A percentile compares a stretch with the other conserved stretches of the same genome.
Conservation (phyloP, 2,113 vertebrate genomes). For the Istiophorus platypterus region DNA sequence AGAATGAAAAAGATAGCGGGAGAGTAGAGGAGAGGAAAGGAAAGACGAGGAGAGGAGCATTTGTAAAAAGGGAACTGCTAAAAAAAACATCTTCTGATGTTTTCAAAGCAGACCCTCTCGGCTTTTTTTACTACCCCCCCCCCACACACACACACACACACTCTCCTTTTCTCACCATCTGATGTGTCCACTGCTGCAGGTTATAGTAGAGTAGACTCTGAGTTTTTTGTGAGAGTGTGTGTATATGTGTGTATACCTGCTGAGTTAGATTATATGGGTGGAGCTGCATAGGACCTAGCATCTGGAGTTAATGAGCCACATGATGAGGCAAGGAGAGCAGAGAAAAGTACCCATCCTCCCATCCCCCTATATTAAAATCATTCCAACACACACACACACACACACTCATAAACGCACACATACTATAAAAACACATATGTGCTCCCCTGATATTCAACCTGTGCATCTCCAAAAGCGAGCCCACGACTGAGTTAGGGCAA, state of each 20-base stretch:
- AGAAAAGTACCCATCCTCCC: slow-evolving; percentile 31
- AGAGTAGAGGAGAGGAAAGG: slow-evolving; percentile 11
- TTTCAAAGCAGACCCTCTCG: slow-evolving; percentile 74
- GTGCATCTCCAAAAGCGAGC: slow-evolving; percentile 23
- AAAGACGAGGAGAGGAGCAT: slow-evolving; percentile 34
- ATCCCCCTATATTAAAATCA: slow-evolving; percentile 7
- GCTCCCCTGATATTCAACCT: slow-evolving; percentile 14
- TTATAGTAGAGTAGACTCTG: slow-evolving; percentile 50
- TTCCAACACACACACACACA: slow-evolving; percentile 6
- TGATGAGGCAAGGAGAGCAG: slow-evolving; percentile 55
- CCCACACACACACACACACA: slow-evolving; percentile 1
- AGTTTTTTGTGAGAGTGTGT: slow-evolving; percentile 20
- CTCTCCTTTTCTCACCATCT: slow-evolving; percentile 35
- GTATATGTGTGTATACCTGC: background rate
- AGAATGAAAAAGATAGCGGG: slow-evolving; percentile 51
- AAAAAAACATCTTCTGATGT: slow-evolving; percentile 48
- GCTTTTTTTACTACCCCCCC: slow-evolving; percentile 54
- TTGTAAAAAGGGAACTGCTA: slow-evolving; percentile 57
- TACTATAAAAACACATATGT: slow-evolving; percentile 34
- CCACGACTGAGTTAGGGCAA: slow-evolving; percentile 9
- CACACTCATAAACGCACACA: slow-evolving; percentile 16
- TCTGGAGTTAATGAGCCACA: slow-evolving; percentile 76
- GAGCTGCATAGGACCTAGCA: slow-evolving; percentile 57
- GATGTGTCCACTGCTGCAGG: slow-evolving; percentile 69
- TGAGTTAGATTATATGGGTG: slow-evolving; percentile 42